Evolutionary conservation across 2,888 invertebrate genomes (phyloP), one percentile per base, ranked within the genome.

Genomic region (Carpatolechia fugitivella): DNA sequence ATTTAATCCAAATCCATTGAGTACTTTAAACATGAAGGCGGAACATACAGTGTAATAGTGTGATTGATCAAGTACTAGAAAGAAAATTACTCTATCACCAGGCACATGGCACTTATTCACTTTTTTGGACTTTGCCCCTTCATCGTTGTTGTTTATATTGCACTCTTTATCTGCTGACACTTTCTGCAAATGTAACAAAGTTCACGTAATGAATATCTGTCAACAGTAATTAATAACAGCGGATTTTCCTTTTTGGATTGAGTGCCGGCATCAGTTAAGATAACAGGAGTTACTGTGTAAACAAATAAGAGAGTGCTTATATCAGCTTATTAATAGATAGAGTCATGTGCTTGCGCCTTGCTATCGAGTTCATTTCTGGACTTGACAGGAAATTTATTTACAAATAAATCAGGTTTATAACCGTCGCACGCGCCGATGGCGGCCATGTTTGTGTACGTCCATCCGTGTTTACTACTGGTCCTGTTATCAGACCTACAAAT

Each of bases 401-500:
- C 47, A 20, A 31, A 35, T 46, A 46, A 46, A 29, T 46, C 29
- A 46, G 13, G 33, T 33, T 49, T 56, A 50, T 50, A 24, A 33
- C 20, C 24, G 40, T 49, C 68, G 64, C 68, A 64, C 65, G 68
- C 64, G 56, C 41, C 47, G 62, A 68, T 68, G 64, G 66, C n/a
- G n/a, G 40, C 47, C 3, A 20, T 24, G 8, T 11, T 44, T 4
- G 24, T 13, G 0, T 8, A 18, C 40, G 11, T 18, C 18, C 18
- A 41, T 8, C 18, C 11, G n/a, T 29, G 20, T 44, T 44, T 44
- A 44, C 29, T 44, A 40, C 40, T 41, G 40, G 40, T 10, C 20
- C 13, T 29, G 4, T 13, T 13, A 10, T 44, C 29, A 13, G 33
- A 5, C 33, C 24, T 24, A 11, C 20, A 18, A 20, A 18, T 35